phyloP scores from a whole-genome alignment of 2,113 vertebrate genomes.

The Podocnemis expansa region DNA sequence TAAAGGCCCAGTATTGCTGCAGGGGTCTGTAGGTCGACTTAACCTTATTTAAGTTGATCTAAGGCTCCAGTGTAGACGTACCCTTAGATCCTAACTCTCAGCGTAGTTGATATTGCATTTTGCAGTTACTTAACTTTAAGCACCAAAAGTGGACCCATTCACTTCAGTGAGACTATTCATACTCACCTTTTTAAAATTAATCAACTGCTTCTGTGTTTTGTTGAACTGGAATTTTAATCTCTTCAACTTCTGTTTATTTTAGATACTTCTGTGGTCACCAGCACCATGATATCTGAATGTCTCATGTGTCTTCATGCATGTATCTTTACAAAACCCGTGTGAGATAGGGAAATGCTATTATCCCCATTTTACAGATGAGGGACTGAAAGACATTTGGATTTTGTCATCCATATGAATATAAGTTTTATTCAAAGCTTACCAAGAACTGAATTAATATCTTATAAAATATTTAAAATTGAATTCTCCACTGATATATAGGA shows the following conservation, averaged over 20 bases:
- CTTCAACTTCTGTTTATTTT: background rate
- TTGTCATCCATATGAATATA: background rate
- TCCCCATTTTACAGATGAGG: background rate
- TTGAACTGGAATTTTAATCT: background rate
- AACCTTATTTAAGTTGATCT: too few relatives aligned
- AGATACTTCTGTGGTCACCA: background rate
- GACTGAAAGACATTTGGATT: background rate
- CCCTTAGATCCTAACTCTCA: background rate
- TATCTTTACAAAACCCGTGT: background rate
- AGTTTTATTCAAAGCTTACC: background rate
- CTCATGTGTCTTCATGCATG: background rate
- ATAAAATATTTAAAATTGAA: background rate
- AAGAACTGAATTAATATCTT: background rate
- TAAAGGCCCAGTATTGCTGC: too few relatives aligned
- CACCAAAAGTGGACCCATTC: background rate
- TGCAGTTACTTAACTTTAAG: background rate
- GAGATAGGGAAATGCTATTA: background rate
- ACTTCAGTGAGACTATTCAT: accelerated
- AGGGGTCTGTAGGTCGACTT: too few relatives aligned
- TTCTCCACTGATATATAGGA: background rate
- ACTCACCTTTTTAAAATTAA: background rate
- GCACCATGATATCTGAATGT: background rate
- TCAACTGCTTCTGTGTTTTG: background rate
- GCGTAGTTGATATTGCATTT: background rate
- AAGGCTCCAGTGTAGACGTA: too few relatives aligned